phyloP scores from a whole-genome alignment of 2,888 invertebrate genomes.

The Lydus trimaculatus region DNA sequence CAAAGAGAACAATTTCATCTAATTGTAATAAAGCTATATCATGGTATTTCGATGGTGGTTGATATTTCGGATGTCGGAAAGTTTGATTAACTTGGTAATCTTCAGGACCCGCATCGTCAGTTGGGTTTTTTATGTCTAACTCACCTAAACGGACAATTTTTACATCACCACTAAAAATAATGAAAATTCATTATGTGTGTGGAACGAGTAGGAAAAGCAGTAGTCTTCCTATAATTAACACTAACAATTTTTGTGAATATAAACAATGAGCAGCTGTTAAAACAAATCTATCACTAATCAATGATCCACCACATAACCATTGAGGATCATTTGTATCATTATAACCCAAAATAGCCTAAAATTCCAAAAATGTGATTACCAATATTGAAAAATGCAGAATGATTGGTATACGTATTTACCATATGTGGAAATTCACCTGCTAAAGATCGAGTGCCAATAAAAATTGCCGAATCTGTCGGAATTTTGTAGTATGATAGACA shows the following conservation, averaged over 20 bases:
- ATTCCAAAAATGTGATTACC: neutral
- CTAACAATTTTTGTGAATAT: constrained; percentile 32
- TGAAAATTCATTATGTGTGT: neutral
- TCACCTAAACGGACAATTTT: constrained; percentile 43
- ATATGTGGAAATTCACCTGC: neutral
- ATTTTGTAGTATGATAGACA: neutral
- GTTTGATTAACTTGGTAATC: constrained; percentile 44
- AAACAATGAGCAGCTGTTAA: constrained; percentile 72
- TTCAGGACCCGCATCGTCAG: constrained; percentile 39
- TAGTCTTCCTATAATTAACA: neutral
- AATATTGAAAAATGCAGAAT: neutral
- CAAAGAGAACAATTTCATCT: constrained; percentile 51
- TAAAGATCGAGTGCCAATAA: neutral
- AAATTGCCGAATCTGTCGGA: neutral
- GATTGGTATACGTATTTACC: neutral
- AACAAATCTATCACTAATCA: constrained; percentile 69
- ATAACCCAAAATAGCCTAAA: constrained; percentile 1
- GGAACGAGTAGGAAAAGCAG: neutral
- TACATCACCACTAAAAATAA: constrained; percentile 33
- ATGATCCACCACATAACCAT: constrained; percentile 69
- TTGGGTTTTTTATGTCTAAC: constrained; percentile 32
- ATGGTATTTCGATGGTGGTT: constrained; percentile 57
- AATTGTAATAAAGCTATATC: constrained; percentile 63
- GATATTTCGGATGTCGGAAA: constrained; percentile 59
- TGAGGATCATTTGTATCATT: constrained; percentile 47